Conservation (phyloP, 2,888 invertebrate species). For the Drosophila suboccidentalis region DNA sequence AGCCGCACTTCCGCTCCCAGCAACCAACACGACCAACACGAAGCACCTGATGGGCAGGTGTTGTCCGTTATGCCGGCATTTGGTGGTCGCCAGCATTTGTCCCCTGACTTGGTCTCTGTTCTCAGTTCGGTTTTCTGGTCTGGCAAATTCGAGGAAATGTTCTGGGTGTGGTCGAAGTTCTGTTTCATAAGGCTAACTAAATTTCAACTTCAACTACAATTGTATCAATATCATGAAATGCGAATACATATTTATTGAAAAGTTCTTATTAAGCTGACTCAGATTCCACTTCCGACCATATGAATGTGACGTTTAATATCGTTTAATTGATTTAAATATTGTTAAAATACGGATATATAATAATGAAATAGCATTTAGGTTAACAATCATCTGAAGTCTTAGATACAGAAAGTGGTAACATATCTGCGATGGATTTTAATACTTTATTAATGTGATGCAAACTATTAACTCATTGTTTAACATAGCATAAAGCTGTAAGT, state of each 20-base stretch:
- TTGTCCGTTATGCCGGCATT: conserved; percentile 64
- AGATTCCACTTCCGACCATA: conserved; percentile 11
- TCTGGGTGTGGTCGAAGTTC: conserved; percentile 40
- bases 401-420: background rate
- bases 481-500: no score
- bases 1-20: conserved; percentile 64
- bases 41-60: conserved; percentile 63
- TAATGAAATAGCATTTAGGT: background rate
- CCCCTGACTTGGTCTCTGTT: background rate
- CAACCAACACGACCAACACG: conserved; percentile 9
- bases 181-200: conserved; percentile 50
- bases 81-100: conserved; percentile 44
- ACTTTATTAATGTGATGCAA: no score
- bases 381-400: background rate
- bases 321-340: conserved; percentile 26
- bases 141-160: conserved; percentile 24
- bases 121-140: conserved; percentile 13
- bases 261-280: conserved; percentile 66
- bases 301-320: conserved; percentile 4
- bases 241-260: conserved; percentile 34
- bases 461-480: no score
- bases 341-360: background rate
- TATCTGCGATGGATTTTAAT: no score
- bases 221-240: conserved; percentile 39
- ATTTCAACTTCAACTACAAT: conserved; percentile 64